Evolutionary conservation across 2,797 vertebrate genomes (phyloP).

Genomic region (Darevskia mixta): DNA sequence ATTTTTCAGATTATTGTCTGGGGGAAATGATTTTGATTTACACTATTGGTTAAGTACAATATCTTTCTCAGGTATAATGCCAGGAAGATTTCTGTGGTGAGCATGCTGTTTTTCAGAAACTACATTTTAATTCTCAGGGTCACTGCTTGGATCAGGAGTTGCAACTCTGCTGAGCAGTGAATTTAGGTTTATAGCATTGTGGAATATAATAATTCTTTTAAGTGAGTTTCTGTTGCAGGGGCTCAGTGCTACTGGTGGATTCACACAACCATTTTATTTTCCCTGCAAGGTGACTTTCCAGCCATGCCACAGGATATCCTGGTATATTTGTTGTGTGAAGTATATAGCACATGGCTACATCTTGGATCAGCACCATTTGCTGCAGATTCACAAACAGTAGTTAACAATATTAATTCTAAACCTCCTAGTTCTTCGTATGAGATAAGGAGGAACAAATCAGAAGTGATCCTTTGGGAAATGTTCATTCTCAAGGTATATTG

Average conservation of each 20-base stretch:
- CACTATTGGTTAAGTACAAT: slow-evolving; percentile 22
- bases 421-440: not conserved
- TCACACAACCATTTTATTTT: not conserved
- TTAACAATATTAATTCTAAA: not conserved
- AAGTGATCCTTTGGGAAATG: not conserved
- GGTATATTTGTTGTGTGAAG: not conserved
- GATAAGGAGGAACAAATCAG: not conserved
- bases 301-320: not conserved
- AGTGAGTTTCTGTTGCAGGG: slow-evolving; percentile 45
- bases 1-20: slow-evolving; percentile 24
- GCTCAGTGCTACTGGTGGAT: not conserved
- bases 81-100: slow-evolving; percentile 40
- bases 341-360: not conserved
- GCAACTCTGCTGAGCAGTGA: slow-evolving; percentile 58
- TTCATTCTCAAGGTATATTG: not conserved
- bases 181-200: slow-evolving; percentile 64
- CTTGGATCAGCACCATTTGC: not conserved
- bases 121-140: slow-evolving; percentile 49
- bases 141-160: slow-evolving; percentile 58
- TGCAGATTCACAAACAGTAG: not conserved
- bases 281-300: slow-evolving; percentile 27
- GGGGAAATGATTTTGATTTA: slow-evolving; percentile 37
- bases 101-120: slow-evolving; percentile 38
- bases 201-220: slow-evolving; percentile 60
- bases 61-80: slow-evolving; percentile 25